Evolutionary conservation across 2,888 invertebrate genomes (phyloP), one percentile per base, ranked within the genome.

Genomic region (Cataglyphis albicans): DNA sequence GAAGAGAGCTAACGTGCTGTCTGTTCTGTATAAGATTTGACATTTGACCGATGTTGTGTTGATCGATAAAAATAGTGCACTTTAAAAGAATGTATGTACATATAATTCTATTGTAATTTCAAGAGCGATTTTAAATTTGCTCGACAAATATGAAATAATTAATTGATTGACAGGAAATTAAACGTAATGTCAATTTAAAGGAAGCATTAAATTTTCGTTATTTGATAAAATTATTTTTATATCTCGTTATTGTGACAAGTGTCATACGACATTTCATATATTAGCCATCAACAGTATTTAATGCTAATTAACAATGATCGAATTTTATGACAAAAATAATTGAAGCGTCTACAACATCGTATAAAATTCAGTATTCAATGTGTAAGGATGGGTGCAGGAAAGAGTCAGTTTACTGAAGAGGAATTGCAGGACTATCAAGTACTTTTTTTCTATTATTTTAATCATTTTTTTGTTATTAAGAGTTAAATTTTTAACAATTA

Each of bases 371-470:
- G n/a, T 52, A 48, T 48, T 70, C 3, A 2, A 15, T 52, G 18
- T 4, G 21, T 61, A 80, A 95, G 88, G 92, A 98, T 98, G 98
- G 98, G 98, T 35, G 97, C 97, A 93, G 96, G 97, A 44, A 97
- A 96, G 93, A 98, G 98, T 95, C 97, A 98, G 92, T 98, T 98
- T 94, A 97, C 97, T 1, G 98, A 98, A 91, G 97, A 98, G 93
- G 98, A 98, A 95, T 96, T 98, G 21, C 97, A 98, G 95, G 98
- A 98, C 95, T 98, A 98, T 94, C 97, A 98, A 96, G 98, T 97
- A 25, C 29, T 75, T 1, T 3, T 61, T 35, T 7, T 1, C 10
- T 63, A 21, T 57, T n/a, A 10, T 9, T 6, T 55, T 25, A 1
- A 12, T 10, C 3, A 44, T 32, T 4, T 25, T 12, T 48, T 7